phyloP scores from a whole-genome alignment of 2,113 vertebrate genomes.

The Heliornis fulica region DNA sequence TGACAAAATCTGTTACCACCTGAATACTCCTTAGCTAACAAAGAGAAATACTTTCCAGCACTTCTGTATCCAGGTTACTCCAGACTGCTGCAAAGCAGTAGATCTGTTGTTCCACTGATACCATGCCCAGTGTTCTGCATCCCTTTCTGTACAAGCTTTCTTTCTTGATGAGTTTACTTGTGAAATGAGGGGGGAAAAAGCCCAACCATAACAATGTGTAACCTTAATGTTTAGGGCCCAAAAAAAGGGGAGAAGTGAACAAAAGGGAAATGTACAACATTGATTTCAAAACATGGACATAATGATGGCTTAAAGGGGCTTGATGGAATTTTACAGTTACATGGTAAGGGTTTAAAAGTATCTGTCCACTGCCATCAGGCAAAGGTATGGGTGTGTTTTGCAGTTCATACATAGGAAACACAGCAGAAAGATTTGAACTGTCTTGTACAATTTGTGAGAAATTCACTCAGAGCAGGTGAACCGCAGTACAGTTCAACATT shows the following conservation, averaged over 20 bases:
- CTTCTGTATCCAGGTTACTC: not conserved
- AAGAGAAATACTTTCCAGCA: not conserved
- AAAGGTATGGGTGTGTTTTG: not conserved
- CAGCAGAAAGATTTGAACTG: not conserved
- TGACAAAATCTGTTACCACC: not conserved
- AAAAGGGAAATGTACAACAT: not conserved
- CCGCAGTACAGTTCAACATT: not conserved
- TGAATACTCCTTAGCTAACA: not conserved
- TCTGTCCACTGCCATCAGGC: not conserved
- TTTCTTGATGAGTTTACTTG: not conserved
- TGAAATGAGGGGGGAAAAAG: not conserved
- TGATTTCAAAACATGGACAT: not conserved
- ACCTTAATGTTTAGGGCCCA: not conserved
- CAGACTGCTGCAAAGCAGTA: not conserved
- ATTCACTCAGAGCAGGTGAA: not conserved
- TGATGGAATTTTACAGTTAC: not conserved
- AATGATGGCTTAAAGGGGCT: not conserved
- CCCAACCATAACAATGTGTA: not conserved
- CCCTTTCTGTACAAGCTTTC: not conserved
- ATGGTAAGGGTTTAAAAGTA: not conserved
- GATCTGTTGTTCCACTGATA: not conserved
- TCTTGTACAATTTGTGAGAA: not conserved
- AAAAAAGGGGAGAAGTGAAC: not conserved
- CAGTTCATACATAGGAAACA: not conserved
- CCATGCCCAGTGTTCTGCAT: not conserved